Base-by-base conservation (phyloP, 2,888 invertebrate genomes). In the Dermolepida albohirtum region DNA sequence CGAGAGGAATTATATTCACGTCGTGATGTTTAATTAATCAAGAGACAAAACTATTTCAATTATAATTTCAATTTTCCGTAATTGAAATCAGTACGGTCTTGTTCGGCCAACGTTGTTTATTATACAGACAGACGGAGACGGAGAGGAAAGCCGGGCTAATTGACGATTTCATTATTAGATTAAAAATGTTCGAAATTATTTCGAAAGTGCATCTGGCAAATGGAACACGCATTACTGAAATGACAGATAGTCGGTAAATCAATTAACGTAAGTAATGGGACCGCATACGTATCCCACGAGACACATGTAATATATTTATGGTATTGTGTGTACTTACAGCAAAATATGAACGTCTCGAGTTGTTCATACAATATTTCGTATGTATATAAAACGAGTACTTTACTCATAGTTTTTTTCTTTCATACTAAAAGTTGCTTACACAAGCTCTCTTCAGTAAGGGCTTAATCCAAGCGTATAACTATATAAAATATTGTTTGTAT, bases 151-250 rank as follows among this genome's bases (percentile, higher is more conserved):
- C 8, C 41, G 43, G 57, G 73, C 76, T 78, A 78, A 79, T 78
- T 77, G 78, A 75, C 77, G 78, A 78, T 77, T 78, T 77, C 78
- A 77, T 79, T 78, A 79, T 78, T 77, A 78, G 77, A 79, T 79
- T 78, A 78, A 79, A 79, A 79, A 78, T 75, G 76, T 73, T 73
- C 73, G 72, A 73, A 76, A 74, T 74, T 74, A 77, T 75, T 34
- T 74, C 71, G 75, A 74, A 75, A 78, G 75, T 77, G 77, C 77
- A 77, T 78, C 74, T 75, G 76, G 74, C 74, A 76, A 78, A 79
- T 77, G 78, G 76, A 75, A 77, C 77, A 73, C 70, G 74, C 78
- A 78, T 78, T 78, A 78, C 74, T 76, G 75, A 76, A 78, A 78
- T 79, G 78, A 79, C 78, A 76, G 75, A 77, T 76, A 72, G 74